Evolutionary conservation across 2,888 invertebrate species (phyloP).

Genomic region (Diachrysia chrysitis): DNA sequence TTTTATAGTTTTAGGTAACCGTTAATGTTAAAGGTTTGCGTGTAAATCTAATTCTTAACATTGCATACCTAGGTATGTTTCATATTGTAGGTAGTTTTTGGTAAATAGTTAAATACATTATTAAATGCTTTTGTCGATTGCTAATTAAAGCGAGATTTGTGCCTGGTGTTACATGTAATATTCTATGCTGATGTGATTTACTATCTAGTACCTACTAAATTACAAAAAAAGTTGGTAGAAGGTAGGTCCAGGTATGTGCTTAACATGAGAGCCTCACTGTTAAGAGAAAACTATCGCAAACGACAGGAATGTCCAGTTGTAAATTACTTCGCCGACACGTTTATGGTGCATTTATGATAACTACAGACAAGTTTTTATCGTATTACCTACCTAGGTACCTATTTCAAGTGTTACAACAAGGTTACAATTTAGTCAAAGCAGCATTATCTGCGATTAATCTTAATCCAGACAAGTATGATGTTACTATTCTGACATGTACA

Average conservation of each 20-base stretch:
- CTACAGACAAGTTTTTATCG: slow-evolving; percentile 22
- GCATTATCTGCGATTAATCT: background rate
- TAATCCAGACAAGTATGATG: too few relatives aligned
- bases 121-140: too few relatives aligned
- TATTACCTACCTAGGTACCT: too few relatives aligned
- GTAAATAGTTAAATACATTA: too few relatives aligned
- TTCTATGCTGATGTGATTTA: too few relatives aligned
- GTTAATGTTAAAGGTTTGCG: too few relatives aligned
- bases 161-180: background rate
- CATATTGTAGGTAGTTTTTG: too few relatives aligned
- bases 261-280: slow-evolving; percentile 7
- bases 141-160: background rate
- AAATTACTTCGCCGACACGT: slow-evolving; percentile 29
- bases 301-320: slow-evolving; percentile 26
- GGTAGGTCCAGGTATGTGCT: background rate
- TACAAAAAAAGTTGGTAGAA: background rate
- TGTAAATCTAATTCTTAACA: background rate
- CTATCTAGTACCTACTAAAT: too few relatives aligned
- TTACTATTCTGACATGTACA: too few relatives aligned
- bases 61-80: too few relatives aligned
- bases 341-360: slow-evolving; percentile 29
- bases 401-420: too few relatives aligned
- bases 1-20: background rate
- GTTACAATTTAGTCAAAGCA: too few relatives aligned
- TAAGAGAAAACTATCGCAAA: background rate